Base-by-base conservation (phyloP, 2,113 vertebrate species). In the Platysteira castanea region DNA sequence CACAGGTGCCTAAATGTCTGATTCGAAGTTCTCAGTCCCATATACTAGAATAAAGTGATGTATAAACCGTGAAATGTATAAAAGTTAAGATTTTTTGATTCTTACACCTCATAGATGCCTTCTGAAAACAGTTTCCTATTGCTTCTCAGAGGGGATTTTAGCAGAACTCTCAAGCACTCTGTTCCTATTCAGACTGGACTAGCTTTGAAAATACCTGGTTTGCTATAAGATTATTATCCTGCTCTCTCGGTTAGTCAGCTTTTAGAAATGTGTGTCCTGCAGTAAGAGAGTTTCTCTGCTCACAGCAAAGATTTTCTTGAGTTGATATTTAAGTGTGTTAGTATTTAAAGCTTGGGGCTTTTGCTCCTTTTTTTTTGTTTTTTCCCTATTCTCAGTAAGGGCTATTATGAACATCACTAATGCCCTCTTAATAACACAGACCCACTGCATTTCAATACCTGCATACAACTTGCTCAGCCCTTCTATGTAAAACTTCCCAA, bases 401-500 rank as follows among this genome's bases (percentile, higher is more conserved):
- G 15, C 16, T 71, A 5, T 33, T 52, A 54, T 46, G 9, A 77
- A 17, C 20, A 54, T 70, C 26, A 63, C 8, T 8, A 41, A 10
- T n/a, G 20, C 19, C n/a, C 12, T 73, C 13, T 42, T 73, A 53
- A 73, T 52, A 41, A 13, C 42, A 8, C 22, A 20, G 33, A 31
- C 5, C 6, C 52, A 41, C 41, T 87, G 49, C 13, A 18, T 84
- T 91, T 87, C 28, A 23, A 20, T 47, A 28, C 11, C 5, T 35
- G 65, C 16, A 27, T 54, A 33, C 37, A 68, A 57, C 64, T 96
- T 92, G 46, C 74, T 96, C 87, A 93, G 80, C 82, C 82, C 61
- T 96, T 96, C 80, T 50, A 20, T 89, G 56, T 79, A 57, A 84
- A 87, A 30, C 84, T 95, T 93, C 57, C 68, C 68, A 94, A 68